Evolutionary conservation across 2,888 invertebrate genomes (phyloP), one percentile per base, ranked within the genome.

Genomic region (Lamproptera curius): DNA sequence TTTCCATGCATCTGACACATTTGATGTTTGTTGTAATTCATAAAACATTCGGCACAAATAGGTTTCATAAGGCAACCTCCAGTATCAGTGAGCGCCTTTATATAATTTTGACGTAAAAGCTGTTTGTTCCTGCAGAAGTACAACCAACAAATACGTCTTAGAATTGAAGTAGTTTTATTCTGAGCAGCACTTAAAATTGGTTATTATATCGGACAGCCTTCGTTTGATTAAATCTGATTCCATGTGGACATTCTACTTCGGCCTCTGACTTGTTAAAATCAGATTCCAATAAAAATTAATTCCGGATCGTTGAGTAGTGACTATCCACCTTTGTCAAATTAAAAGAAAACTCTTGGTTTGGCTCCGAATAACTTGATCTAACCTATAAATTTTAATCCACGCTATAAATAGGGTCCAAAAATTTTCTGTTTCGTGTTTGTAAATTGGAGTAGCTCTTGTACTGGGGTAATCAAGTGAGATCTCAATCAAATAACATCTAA

Each of bases 241-340:
- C 34, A 14, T 35, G 6, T 2, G 14, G 11, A 35, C 33, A 33
- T 9, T 1, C 34, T 10, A 2, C 69, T 14, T 35, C 3, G n/a
- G 33, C 34, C 9, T 15, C 5, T 35, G 13, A 4, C 8, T 73
- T 11, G 70, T 72, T 38, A 70, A 70, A 11, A 42, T 74, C 74
- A 49, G 70, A 76, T 61, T 76, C 76, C 72, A 73, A 73, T 0
- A 80, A 35, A 0, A 68, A 55, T 11, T 35, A 5, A 15, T 15
- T 1, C 4, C 10, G 15, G 15, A 35, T 35, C 34, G 13, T 9
- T 6, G 4, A 9, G 13, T 35, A 11, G 13, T 14, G 15, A 14
- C 1, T 2, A 2, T 1, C 38, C 17, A 38, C 11, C n/a, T n/a
- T n/a, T n/a, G 1, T 1, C 38, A 5, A 1, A 20, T 38, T 1